Percentiles rank a stretch among this genome's conserved stretches.
phyloP scores from a whole-genome alignment of 2,113 vertebrate species.

The Oxyura jamaicensis region DNA sequence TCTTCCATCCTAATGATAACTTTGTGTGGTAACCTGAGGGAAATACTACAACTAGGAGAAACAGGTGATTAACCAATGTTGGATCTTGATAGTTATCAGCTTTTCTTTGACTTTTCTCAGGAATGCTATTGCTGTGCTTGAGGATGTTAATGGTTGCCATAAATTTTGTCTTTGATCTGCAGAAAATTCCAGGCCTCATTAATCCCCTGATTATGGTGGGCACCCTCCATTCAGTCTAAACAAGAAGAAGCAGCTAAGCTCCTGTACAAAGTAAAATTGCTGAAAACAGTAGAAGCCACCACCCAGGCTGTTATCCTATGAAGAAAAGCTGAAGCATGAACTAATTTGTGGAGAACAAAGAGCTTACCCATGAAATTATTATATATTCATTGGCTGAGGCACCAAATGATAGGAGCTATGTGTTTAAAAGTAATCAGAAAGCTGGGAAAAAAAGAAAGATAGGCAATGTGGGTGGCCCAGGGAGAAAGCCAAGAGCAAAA shows the following conservation, averaged over 20 bases:
- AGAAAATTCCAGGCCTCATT: conserved; percentile 32
- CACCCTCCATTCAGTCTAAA: neutral
- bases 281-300: conserved; percentile 3
- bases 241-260: conserved; percentile 37
- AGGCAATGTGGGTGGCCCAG: conserved; percentile 23
- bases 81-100: neutral
- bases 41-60: neutral
- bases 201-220: neutral
- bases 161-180: conserved; percentile 56
- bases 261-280: neutral
- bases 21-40: neutral
- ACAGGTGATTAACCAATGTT: neutral
- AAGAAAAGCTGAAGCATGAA: conserved; percentile 22
- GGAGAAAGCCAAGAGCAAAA: neutral
- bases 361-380: conserved; percentile 8
- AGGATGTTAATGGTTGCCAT: conserved; percentile 18
- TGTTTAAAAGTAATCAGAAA: conserved; percentile 40
- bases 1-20: neutral
- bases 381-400: conserved; percentile 1
- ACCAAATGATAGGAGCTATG: neutral
- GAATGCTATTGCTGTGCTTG: conserved; percentile 2
- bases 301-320: conserved; percentile 4
- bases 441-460: neutral
- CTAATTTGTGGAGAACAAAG: conserved; percentile 43
- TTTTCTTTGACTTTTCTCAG: conserved; percentile 37